Percentiles rank a stretch among this genome's conserved stretches.
Evolutionary conservation across 2,113 vertebrate genomes (phyloP).

Genomic region (Dipodomys merriami): DNA sequence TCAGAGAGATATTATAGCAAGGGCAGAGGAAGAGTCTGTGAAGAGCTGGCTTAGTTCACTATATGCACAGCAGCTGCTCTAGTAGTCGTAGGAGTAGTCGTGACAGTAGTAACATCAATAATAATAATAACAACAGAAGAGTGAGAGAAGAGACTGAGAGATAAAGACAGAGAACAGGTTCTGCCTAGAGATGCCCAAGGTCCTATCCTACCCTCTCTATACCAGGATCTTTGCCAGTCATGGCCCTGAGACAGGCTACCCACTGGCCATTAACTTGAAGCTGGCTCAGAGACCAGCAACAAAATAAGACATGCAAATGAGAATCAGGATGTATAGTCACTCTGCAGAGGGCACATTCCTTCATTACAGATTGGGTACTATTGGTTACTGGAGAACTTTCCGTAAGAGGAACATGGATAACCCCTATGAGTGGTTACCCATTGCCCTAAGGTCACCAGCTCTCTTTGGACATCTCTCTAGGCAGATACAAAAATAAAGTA

Average conservation of each 20-base stretch:
- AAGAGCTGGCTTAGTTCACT: no score
- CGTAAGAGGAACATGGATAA: not conserved
- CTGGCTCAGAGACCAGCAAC: not conserved
- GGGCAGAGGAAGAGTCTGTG: not conserved
- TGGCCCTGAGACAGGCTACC: not conserved
- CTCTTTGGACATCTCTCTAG: not conserved
- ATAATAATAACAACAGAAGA: not conserved
- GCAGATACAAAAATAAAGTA: not conserved
- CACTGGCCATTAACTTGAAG: not conserved
- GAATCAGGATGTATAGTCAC: fast-evolving
- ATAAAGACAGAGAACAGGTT: not conserved
- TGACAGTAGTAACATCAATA: no score
- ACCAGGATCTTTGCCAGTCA: not conserved
- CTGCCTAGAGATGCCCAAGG: not conserved
- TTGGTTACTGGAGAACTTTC: not conserved
- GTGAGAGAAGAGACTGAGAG: not conserved
- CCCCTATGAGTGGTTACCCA: not conserved
- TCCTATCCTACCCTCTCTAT: not conserved
- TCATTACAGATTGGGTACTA: not conserved
- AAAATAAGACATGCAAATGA: not conserved
- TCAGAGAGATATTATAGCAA: not conserved
- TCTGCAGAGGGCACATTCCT: not conserved
- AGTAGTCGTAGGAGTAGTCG: not conserved
- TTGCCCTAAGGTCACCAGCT: not conserved
- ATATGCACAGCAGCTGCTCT: not conserved